Percentiles rank a stretch among this genome's conserved stretches.
Evolutionary conservation across 2,888 invertebrate species (phyloP).

Genomic region (Tanaodytes sp.): DNA sequence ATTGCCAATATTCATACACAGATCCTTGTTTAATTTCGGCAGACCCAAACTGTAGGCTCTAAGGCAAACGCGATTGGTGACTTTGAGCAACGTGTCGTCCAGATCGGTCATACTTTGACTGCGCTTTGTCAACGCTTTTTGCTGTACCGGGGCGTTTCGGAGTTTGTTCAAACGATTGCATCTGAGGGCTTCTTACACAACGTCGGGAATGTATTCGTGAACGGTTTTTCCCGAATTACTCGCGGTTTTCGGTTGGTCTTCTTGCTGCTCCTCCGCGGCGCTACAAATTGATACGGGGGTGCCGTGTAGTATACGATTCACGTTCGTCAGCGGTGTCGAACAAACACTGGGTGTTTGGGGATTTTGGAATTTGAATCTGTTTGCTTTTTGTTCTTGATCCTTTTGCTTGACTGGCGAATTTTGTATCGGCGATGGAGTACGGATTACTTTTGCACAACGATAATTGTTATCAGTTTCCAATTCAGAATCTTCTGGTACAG

Average conservation of each 20-base stretch:
- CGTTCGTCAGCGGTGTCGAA: constrained; percentile 84
- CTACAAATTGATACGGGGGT: constrained; percentile 84
- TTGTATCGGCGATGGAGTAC: constrained; percentile 56
- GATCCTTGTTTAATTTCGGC: constrained; percentile 68
- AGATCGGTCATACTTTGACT: constrained; percentile 79
- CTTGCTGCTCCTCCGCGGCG: constrained; percentile 72
- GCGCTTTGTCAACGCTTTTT: constrained; percentile 59
- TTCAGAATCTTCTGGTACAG: constrained; percentile 85
- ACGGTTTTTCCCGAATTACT: not conserved
- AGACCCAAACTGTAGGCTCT: constrained; percentile 75
- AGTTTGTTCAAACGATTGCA: constrained; percentile 71
- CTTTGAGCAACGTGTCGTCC: constrained; percentile 77
- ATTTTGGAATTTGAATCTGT: constrained; percentile 68
- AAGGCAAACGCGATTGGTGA: constrained; percentile 76
- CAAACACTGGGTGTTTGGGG: constrained; percentile 84
- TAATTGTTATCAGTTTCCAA: constrained; percentile 58
- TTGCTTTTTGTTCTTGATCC: constrained; percentile 59
- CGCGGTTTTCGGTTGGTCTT: not conserved
- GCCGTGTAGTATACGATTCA: constrained; percentile 81
- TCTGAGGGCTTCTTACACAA: constrained; percentile 72
- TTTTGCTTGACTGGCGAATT: constrained; percentile 62
- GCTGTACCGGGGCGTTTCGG: constrained; percentile 59
- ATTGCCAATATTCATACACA: constrained; percentile 56
- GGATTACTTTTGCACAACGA: constrained; percentile 11
- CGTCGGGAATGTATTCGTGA: constrained; percentile 69